phyloP scores from a whole-genome alignment of 2,113 vertebrate species.

The Dipodomys stephensi region DNA sequence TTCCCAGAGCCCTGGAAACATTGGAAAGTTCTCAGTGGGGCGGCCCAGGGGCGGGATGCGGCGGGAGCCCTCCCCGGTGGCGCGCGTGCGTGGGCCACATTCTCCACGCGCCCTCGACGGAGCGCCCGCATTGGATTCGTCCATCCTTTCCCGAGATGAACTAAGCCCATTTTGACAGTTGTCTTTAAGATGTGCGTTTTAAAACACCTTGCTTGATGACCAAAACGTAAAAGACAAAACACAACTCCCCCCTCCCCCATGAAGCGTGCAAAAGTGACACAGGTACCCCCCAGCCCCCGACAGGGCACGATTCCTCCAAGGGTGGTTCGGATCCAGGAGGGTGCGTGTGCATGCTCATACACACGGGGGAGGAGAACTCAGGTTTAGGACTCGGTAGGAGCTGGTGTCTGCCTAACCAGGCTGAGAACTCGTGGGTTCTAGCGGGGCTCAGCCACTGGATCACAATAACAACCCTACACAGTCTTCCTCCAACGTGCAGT shows the following conservation, averaged over 20 bases:
- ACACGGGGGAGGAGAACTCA: slow-evolving; percentile 18
- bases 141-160: slow-evolving; percentile 68
- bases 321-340: slow-evolving; percentile 63
- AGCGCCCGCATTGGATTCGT: too few relatives aligned
- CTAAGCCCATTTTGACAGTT: slow-evolving; percentile 31
- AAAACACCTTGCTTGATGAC: slow-evolving; percentile 17
- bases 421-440: slow-evolving; percentile 78
- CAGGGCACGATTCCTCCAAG: slow-evolving; percentile 33
- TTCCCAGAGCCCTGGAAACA: slow-evolving; percentile 52
- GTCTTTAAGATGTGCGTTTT: background rate
- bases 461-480: slow-evolving; percentile 75
- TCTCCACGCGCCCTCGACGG: too few relatives aligned
- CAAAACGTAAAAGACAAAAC: background rate
- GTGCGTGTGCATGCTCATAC: slow-evolving; percentile 12
- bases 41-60: background rate
- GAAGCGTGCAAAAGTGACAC: slow-evolving; percentile 3
- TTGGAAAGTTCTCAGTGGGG: slow-evolving; percentile 53
- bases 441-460: slow-evolving; percentile 79
- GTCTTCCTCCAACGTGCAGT: slow-evolving; percentile 81
- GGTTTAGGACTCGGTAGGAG: slow-evolving; percentile 76
- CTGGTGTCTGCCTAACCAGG: slow-evolving; percentile 80
- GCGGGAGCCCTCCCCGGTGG: too few relatives aligned
- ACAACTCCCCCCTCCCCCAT: background rate
- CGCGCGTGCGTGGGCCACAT: too few relatives aligned
- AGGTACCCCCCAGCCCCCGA: background rate